Evolutionary conservation across 2,113 vertebrate genomes (phyloP).

Genomic region (Noctilio leporinus): DNA sequence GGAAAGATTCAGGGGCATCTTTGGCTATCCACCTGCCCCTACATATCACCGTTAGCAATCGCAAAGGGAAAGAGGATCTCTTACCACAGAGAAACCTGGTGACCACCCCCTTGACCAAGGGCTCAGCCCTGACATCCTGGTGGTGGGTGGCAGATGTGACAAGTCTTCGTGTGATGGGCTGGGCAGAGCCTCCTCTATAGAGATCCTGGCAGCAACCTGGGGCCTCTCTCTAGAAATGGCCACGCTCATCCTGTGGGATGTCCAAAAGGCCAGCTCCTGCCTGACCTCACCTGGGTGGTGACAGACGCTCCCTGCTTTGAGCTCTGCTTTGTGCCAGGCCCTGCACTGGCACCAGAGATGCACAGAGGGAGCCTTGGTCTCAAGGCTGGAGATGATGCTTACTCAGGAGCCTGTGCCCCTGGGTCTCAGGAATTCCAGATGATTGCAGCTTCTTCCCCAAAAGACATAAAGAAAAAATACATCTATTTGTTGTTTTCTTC

Average conservation of each 20-base stretch:
- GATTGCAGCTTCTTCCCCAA: background rate
- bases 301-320: background rate
- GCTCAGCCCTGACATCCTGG: background rate
- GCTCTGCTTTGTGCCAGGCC: background rate
- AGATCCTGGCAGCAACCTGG: too few species aligned
- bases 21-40: background rate
- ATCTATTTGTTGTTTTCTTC: background rate
- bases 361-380: background rate
- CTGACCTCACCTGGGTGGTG: background rate
- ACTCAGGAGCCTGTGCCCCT: background rate
- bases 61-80: background rate
- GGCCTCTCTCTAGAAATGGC: background rate
- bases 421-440: background rate
- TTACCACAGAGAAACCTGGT: background rate
- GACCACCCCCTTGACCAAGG: background rate
- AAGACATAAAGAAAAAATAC: background rate
- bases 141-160: rapidly evolving
- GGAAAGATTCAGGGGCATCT: background rate
- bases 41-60: background rate
- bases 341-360: background rate
- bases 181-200: background rate
- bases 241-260: rapidly evolving
- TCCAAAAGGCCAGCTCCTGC: background rate
- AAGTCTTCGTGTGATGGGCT: background rate
- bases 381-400: too few species aligned